phyloP scores from a whole-genome alignment of 2,113 vertebrate species.

The Narcine bancroftii region DNA sequence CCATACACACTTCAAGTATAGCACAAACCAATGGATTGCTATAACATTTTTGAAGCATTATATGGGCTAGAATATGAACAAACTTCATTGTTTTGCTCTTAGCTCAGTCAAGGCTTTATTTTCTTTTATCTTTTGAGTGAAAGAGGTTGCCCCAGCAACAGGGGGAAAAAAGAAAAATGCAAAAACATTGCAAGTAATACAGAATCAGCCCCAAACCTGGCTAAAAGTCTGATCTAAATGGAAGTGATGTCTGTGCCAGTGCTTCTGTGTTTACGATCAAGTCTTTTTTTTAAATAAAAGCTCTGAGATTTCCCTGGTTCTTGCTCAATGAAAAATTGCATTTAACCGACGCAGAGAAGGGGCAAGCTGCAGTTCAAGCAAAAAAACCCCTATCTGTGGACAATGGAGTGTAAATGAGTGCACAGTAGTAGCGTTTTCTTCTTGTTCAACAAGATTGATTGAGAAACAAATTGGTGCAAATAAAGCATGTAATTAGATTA shows the following conservation, averaged over 20 bases:
- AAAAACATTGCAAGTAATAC: constrained; percentile 37
- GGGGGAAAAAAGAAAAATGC: constrained; percentile 39
- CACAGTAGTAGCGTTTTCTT: constrained; percentile 71
- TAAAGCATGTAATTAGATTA: constrained; percentile 99
- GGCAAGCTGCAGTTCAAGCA: constrained; percentile 43
- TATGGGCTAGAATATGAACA: constrained; percentile 67
- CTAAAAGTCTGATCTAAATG: constrained; percentile 34
- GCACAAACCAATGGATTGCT: constrained; percentile 18
- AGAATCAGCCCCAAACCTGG: constrained; percentile 22
- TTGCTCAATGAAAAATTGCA: constrained; percentile 22
- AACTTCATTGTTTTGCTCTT: constrained; percentile 70
- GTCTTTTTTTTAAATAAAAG: not conserved
- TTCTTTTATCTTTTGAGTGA: constrained; percentile 56
- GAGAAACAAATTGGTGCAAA: constrained; percentile 96
- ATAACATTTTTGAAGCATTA: constrained; percentile 41
- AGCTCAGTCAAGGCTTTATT: constrained; percentile 64
- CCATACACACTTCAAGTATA: not conserved
- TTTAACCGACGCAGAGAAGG: constrained; percentile 1
- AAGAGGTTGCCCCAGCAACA: constrained; percentile 59
- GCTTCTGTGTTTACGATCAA: constrained; percentile 10
- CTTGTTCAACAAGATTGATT: constrained; percentile 79
- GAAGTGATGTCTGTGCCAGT: constrained; percentile 26
- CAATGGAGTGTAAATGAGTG: constrained; percentile 69
- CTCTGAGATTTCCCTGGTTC: constrained; percentile 26
- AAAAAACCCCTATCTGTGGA: constrained; percentile 58